Evolutionary conservation across 1,140 invertebrate genomes (phyloP), one percentile per base, ranked within the genome.

Genomic region (Penaeus chinensis): DNA sequence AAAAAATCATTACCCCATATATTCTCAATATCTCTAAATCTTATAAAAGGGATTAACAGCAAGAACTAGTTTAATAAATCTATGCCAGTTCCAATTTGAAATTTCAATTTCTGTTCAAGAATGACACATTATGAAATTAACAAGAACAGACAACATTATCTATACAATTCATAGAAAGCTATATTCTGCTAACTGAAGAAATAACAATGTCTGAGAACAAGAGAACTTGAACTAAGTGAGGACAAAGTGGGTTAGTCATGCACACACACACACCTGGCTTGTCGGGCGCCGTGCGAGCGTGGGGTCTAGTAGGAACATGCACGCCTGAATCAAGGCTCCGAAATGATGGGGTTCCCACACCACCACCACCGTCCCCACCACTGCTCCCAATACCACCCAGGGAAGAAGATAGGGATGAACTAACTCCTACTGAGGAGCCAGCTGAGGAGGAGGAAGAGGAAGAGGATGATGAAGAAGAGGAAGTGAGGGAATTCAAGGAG

Each of bases 301-400:
- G 77, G 62, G 84, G 84, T 69, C 84, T 66, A 79, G 84, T 79
- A 27, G 84, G 84, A 62, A 79, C 84, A 85, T 85, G 84, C 84
- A 85, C 63, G 63, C 81, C 81, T 66, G 81, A 69, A 66, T 82
- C 81, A 65, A 82, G 81, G 65, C 81, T 82, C 37, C 81, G 81
- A 47, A 82, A 65, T 47, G 81, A 82, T 65, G 81, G 47, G 47
- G 65, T 47, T 61, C 81, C 63, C 22, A 62, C 81, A 47, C 81
- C 63, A 54, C 81, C 81, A 47, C 81, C 81, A 66, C 81, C 42
- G 32, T 66, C 81, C 62, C 65, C 81, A 47, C 81, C 63, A 42
- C 81, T 65, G 69, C 81, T 69, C 27, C 32, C 65, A 66, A 65
- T 60, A 82, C 80, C 80, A 66, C 62, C 80, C 62, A 82, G 27